Base-by-base conservation (phyloP, 1,140 invertebrate genomes). In the Drosophila ironensis region DNA sequence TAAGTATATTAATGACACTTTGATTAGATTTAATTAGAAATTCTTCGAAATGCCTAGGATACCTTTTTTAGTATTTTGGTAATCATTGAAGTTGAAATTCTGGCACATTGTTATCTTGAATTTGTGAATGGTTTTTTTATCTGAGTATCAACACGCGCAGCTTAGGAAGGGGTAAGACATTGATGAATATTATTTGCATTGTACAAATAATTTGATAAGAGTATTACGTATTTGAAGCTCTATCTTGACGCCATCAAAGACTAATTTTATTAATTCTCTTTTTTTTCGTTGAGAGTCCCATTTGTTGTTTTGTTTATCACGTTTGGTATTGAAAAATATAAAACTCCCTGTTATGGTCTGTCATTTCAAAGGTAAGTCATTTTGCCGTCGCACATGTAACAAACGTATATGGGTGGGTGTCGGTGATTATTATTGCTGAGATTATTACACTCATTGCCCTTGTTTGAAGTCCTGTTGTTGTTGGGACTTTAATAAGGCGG, bases 361-460 rank as follows among this genome's bases (percentile, higher is more conserved):
- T 27, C 24, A 6, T 22, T 67, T 38, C 8, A 2, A 42, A 53
- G 61, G 41, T 68, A 54, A 54, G 44, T 67, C 30, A 40, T 66
- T 68, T 45, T 30, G 2, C 7, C 12, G 22, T 27, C 22, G 11
- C 11, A 7, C 2, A 6, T 37, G 16, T 59, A 6, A 40, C 56
- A 47, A 63, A 37, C 33, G 46, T 64, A 61, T 63, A 16, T 37
- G 19, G 25, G 17, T 54, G 48, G 14, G 22, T 47, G 41, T n/a
- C n/a, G n/a, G n/a, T 19, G 24, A 63, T 22, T 25, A 37, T 72
- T 81, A 84, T 84, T 84, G 78, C 72, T 37, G 9, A 40, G 59
- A 61, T 84, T 77, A 81, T 77, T 69, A 72, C 77, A 77, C 50
- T 84, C 78, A 84, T 84, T 73, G 69, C 59, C 72, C 57, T 60